phyloP scores from a whole-genome alignment of 2,888 invertebrate genomes.

The Napeogenes sylphis region DNA sequence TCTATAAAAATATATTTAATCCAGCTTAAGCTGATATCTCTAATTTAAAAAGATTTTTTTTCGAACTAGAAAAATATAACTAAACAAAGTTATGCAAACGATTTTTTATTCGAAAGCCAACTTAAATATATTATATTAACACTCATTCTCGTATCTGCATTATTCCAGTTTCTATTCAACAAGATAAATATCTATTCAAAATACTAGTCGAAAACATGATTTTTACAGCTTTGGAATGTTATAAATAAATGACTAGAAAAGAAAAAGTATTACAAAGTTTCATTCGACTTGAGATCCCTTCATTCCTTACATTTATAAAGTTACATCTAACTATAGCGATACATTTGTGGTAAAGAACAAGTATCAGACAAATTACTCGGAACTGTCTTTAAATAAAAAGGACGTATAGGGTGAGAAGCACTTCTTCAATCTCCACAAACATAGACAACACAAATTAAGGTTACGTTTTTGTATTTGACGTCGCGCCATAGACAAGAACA shows the following conservation, averaged over 20 bases:
- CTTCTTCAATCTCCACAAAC: conserved; percentile 42
- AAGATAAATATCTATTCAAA: conserved; percentile 73
- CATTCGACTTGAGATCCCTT: conserved; percentile 57
- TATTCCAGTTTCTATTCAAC: conserved; percentile 53
- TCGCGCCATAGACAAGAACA: conserved; percentile 38
- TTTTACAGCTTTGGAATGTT: conserved; percentile 72
- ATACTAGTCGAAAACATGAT: conserved; percentile 65
- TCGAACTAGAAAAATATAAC: conserved; percentile 64
- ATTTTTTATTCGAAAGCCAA: conserved; percentile 30
- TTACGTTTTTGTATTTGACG: conserved; percentile 44
- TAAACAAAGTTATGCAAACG: conserved; percentile 50
- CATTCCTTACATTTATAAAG: conserved; percentile 40
- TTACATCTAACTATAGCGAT: conserved; percentile 33
- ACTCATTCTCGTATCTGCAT: conserved; percentile 45
- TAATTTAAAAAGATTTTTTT: conserved; percentile 62
- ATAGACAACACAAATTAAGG: conserved; percentile 23
- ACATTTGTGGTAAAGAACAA: conserved; percentile 38
- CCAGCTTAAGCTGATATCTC: conserved; percentile 68
- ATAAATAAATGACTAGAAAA: conserved; percentile 72
- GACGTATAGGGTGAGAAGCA: conserved; percentile 38
- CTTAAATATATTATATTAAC: conserved; percentile 36
- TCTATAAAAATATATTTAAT: conserved; percentile 75
- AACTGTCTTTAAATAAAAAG: conserved; percentile 34
- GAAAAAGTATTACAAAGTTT: conserved; percentile 46
- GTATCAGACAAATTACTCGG: conserved; percentile 36